Conservation (phyloP, 2,113 vertebrate species). For the Corythornis vintsioides region DNA sequence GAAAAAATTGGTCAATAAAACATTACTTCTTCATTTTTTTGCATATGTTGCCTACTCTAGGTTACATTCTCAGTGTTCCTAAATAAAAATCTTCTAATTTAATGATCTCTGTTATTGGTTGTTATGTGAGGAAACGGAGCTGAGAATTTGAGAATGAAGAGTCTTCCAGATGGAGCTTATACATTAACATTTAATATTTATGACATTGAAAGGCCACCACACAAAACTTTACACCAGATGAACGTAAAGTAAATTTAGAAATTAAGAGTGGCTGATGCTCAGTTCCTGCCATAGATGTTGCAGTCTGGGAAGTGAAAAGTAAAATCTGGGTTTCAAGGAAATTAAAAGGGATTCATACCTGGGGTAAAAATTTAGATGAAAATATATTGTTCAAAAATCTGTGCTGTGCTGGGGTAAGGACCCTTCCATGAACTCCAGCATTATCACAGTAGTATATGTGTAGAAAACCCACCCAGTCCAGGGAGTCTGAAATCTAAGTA, state of each 20-base stretch:
- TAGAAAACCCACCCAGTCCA: background rate
- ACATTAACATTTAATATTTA: constrained; percentile 73
- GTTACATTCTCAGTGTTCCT: constrained; percentile 26
- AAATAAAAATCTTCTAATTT: constrained; percentile 55
- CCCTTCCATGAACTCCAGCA: background rate
- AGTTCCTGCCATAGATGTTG: background rate
- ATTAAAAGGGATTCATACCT: background rate
- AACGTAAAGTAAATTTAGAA: background rate
- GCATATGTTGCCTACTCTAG: constrained; percentile 1
- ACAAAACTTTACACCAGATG: constrained; percentile 9
- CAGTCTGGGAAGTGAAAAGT: background rate
- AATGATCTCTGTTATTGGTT: constrained; percentile 62
- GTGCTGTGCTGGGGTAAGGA: background rate
- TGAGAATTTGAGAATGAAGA: constrained; percentile 51
- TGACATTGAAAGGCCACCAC: constrained; percentile 54
- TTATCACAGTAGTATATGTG: too few species aligned
- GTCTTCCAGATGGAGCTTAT: constrained; percentile 63
- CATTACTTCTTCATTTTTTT: constrained; percentile 44
- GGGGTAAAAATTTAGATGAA: background rate
- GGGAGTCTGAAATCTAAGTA: background rate
- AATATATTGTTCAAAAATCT: background rate
- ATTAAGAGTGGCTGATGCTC: background rate
- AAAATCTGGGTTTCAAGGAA: background rate
- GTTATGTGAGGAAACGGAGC: constrained; percentile 49
- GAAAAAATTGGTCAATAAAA: constrained; percentile 57